A percentile compares a stretch with the other conserved stretches of the same genome.
These are phyloP conservation scores for Stenotaenia linearis DNA, from an alignment of 2,888 invertebrate genomes.

Conservation along the genomic window DNA sequence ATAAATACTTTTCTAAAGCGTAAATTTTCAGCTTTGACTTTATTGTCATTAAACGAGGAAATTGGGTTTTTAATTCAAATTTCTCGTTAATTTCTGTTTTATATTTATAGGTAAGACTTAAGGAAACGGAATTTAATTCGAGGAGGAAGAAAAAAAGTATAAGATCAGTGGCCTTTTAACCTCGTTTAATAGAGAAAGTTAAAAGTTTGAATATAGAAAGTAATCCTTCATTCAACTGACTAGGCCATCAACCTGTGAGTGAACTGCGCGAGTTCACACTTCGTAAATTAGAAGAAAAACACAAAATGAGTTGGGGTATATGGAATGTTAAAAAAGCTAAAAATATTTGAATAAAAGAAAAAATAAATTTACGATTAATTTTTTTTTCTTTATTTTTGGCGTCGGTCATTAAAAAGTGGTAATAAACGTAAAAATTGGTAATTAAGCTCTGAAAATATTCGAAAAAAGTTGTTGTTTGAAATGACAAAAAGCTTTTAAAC, in stretches of 20 bases:
- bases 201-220: not conserved
- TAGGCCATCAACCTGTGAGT: not conserved
- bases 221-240: not conserved
- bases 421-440: no score
- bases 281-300: not conserved
- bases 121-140: not conserved
- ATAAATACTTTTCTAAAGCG: no score
- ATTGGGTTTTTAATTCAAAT: not conserved
- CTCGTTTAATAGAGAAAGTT: not conserved
- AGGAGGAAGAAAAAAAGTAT: not conserved
- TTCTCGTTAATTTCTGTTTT: not conserved
- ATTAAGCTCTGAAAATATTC: no score
- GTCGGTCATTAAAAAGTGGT: no score
- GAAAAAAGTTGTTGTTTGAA: not conserved
- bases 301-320: no score
- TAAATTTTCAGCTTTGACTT: no score
- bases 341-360: no score
- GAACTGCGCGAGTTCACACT: not conserved
- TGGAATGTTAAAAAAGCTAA: no score
- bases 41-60: no score
- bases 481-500: not conserved
- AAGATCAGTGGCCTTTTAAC: not conserved
- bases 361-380: no score
- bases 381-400: no score
- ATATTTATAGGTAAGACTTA: not conserved